Conservation (phyloP, 2,888 invertebrate genomes). For the Tetragonula carbonaria region DNA sequence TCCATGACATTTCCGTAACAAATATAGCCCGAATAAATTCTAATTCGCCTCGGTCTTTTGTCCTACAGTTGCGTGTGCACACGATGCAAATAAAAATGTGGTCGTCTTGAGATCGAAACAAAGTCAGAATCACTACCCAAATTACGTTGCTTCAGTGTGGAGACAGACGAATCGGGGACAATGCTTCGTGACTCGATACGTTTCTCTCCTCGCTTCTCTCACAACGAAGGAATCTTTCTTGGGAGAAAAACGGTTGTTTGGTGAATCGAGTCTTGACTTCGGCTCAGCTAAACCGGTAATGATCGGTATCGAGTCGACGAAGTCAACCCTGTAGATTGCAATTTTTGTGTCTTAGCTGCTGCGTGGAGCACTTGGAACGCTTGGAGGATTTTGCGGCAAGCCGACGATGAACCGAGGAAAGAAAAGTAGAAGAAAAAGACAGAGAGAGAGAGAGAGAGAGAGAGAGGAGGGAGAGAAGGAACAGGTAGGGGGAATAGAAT, state of each 20-base stretch:
- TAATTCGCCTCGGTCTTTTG: too few relatives aligned
- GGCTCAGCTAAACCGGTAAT: constrained; percentile 6
- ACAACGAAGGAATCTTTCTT: background rate
- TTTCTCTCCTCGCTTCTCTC: background rate
- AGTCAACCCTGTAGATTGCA: constrained; percentile 4
- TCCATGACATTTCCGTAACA: too few relatives aligned
- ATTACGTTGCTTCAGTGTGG: too few relatives aligned
- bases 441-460: too few relatives aligned
- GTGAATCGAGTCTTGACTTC: constrained; percentile 12
- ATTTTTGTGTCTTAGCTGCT: constrained; percentile 29
- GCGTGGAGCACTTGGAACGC: constrained; percentile 20
- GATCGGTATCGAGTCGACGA: constrained; percentile 18
- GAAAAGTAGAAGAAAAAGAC: constrained; percentile 21
- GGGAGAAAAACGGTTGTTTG: background rate
- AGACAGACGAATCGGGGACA: background rate
- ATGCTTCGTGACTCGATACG: background rate
- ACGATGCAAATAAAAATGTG: too few relatives aligned
- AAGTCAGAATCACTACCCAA: too few relatives aligned
- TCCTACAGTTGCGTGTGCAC: too few relatives aligned
- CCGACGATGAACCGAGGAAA: constrained; percentile 27
- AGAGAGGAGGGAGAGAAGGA: constrained; percentile 7
- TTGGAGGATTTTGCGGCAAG: constrained; percentile 20
- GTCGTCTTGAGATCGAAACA: too few relatives aligned
- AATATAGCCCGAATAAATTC: too few relatives aligned
- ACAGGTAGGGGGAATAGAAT: constrained; percentile 31